Percentiles rank a stretch among this genome's conserved stretches.
These are phyloP conservation scores for Steinernema feltiae DNA, from an alignment of 1,140 invertebrate genomes.

Conservation along the genomic window DNA sequence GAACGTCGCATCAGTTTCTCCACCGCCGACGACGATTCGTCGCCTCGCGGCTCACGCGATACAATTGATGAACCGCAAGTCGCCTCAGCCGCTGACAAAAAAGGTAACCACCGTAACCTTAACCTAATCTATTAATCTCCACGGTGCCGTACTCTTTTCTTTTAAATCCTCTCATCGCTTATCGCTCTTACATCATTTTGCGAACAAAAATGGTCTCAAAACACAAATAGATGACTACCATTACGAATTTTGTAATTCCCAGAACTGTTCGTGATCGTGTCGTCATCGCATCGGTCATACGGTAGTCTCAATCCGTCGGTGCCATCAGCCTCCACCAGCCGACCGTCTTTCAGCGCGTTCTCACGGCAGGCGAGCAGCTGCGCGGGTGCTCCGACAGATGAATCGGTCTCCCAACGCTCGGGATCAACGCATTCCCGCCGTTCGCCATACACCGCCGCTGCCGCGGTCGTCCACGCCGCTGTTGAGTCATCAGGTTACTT, in stretches of 20 bases:
- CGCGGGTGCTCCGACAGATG: constrained; percentile 13
- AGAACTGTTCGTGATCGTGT: constrained; percentile 5
- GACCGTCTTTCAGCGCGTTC: constrained; percentile 14
- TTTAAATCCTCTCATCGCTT: constrained; percentile 21
- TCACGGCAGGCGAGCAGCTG: constrained; percentile 27
- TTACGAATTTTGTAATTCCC: not conserved
- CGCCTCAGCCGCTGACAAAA: constrained; percentile 41
- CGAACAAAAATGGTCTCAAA: not conserved
- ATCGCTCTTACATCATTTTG: not conserved
- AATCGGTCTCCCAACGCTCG: constrained; percentile 17
- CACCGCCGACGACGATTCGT: constrained; percentile 57
- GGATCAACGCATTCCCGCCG: not conserved
- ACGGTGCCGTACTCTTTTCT: no score
- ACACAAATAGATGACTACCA: no score
- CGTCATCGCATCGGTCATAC: not conserved
- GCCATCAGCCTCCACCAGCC: constrained; percentile 20
- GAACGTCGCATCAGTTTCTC: constrained; percentile 57
- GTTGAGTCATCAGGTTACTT: constrained; percentile 27
- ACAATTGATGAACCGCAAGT: constrained; percentile 41
- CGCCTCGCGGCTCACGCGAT: constrained; percentile 55
- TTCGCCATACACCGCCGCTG: not conserved
- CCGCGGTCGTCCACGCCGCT: constrained; percentile 2
- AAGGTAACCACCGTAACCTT: constrained; percentile 44
- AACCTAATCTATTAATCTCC: no score
- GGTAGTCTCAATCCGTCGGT: not conserved